A percentile compares a stretch with the other conserved stretches of the same genome.
These are phyloP conservation scores for Nesogale talazaci DNA, from an alignment of 2,113 vertebrate genomes.

Conservation along the genomic window DNA sequence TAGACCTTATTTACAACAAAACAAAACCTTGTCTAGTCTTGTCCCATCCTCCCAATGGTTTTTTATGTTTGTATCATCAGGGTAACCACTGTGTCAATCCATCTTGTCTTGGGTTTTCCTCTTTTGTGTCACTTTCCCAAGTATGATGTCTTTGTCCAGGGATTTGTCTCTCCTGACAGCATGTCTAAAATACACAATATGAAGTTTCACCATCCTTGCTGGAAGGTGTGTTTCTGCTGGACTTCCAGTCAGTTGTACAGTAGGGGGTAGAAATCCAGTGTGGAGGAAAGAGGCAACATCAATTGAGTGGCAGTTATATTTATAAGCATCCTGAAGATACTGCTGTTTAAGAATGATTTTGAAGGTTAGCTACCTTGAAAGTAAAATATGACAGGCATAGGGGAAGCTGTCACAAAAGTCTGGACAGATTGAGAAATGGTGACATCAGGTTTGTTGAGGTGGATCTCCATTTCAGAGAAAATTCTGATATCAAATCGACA, in stretches of 20 bases:
- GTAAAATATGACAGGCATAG: not conserved
- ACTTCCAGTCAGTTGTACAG: not conserved
- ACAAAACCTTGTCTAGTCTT: too few species aligned
- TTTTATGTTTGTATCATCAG: too few species aligned
- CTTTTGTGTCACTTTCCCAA: too few species aligned
- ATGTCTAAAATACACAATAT: too few species aligned
- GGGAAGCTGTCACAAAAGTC: not conserved
- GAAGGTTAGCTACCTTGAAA: not conserved
- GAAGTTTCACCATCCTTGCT: too few species aligned
- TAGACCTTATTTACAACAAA: too few species aligned
- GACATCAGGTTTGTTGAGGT: not conserved
- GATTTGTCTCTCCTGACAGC: too few species aligned
- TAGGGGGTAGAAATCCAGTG: not conserved
- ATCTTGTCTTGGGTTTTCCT: too few species aligned
- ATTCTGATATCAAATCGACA: not conserved
- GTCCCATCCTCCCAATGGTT: too few species aligned
- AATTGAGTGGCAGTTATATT: not conserved
- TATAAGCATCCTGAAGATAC: not conserved
- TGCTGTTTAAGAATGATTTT: not conserved
- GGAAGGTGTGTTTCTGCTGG: too few species aligned
- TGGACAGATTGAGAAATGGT: not conserved
- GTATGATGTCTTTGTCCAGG: too few species aligned
- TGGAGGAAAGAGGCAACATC: not conserved
- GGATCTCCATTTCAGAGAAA: not conserved
- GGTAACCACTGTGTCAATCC: too few species aligned